phyloP scores from a whole-genome alignment of 2,888 invertebrate genomes.

The Heteromyza rotundicornis region DNA sequence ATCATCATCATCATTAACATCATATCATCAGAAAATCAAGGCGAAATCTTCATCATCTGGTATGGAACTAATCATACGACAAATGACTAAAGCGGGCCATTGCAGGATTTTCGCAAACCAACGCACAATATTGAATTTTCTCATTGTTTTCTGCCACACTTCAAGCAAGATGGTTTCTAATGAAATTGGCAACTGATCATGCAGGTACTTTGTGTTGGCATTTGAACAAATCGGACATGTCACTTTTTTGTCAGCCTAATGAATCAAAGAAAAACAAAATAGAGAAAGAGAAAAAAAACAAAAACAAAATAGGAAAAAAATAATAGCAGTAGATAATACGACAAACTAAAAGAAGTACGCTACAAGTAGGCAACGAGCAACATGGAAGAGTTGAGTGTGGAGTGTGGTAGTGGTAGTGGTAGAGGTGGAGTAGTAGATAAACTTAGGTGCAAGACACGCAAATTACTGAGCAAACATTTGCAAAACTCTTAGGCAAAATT shows the following conservation, averaged over 20 bases:
- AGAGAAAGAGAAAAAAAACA: constrained; percentile 34
- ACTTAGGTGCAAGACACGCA: not conserved
- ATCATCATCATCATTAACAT: too few species aligned
- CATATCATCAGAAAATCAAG: constrained; percentile 38
- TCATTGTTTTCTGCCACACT: constrained; percentile 51
- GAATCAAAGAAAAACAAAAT: constrained; percentile 41
- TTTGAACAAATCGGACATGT: constrained; percentile 56
- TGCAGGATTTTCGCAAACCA: constrained; percentile 59
- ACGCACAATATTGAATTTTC: constrained; percentile 50
- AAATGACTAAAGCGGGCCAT: constrained; percentile 58
- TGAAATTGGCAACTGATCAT: constrained; percentile 54
- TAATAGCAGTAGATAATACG: constrained; percentile 29
- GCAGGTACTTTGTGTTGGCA: constrained; percentile 56
- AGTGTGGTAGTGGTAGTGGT: not conserved
- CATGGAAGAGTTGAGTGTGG: not conserved
- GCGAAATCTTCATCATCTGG: constrained; percentile 52
- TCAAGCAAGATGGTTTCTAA: constrained; percentile 56
- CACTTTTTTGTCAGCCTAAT: constrained; percentile 51
- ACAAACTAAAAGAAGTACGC: not conserved
- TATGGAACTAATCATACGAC: constrained; percentile 56
- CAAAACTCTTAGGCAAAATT: too few species aligned
- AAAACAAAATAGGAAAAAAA: constrained; percentile 38
- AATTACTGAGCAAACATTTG: not conserved
- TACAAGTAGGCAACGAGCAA: too few species aligned
- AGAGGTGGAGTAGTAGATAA: not conserved